Percentiles rank a stretch among this genome's conserved stretches.
Conservation (phyloP, 2,113 vertebrate species). For the Urocynchramus pylzowi region DNA sequence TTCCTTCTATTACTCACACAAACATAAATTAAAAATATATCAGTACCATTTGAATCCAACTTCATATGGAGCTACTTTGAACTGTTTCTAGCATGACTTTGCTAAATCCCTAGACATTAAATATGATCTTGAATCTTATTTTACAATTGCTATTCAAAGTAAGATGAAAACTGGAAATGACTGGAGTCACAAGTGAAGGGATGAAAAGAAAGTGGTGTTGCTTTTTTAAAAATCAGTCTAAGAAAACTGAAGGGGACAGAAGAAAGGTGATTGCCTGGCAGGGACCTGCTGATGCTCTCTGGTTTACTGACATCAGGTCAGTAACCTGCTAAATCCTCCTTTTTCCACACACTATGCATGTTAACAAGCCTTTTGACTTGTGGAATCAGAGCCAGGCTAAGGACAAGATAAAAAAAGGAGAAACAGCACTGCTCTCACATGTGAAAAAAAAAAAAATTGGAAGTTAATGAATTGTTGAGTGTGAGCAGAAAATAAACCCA, state of each 20-base stretch:
- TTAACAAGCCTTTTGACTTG: background rate
- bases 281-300: background rate
- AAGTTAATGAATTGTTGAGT: background rate
- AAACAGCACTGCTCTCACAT: background rate
- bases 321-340: background rate
- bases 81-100: background rate
- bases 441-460: background rate
- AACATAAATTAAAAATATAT: background rate
- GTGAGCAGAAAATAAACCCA: background rate
- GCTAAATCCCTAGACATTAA: background rate
- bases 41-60: background rate
- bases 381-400: background rate
- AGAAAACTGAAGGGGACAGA: background rate
- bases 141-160: background rate
- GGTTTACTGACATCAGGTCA: background rate
- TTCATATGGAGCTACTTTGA: background rate
- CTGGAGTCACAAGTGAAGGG: background rate
- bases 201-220: background rate
- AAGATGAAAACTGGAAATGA: background rate
- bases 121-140: background rate
- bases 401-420: background rate
- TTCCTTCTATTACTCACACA: background rate
- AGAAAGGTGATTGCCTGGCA: background rate
- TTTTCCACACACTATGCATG: background rate
- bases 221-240: background rate